Conservation (phyloP, 2,888 invertebrate genomes). For the Acleris sparsana region DNA sequence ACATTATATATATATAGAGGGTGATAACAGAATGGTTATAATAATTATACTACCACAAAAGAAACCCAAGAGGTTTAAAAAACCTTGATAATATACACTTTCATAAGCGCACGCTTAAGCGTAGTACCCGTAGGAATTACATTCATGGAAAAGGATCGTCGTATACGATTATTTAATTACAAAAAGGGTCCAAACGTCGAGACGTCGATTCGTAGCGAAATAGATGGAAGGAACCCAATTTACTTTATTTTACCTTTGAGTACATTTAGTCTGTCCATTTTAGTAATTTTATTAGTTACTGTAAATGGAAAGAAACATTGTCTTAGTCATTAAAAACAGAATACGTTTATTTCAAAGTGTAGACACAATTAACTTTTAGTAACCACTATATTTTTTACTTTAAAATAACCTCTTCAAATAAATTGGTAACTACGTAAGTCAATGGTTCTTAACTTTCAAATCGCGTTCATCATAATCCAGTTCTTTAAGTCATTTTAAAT, state of each 20-base stretch:
- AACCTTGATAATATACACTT: neutral
- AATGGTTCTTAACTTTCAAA: too few relatives aligned
- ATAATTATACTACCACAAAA: neutral
- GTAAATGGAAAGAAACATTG: too few relatives aligned
- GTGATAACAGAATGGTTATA: too few relatives aligned
- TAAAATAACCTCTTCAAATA: too few relatives aligned
- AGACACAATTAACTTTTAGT: too few relatives aligned
- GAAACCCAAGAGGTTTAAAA: neutral
- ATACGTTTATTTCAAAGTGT: too few relatives aligned
- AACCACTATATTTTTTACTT: too few relatives aligned
- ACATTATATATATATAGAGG: too few relatives aligned
- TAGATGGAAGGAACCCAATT: conserved; percentile 22
- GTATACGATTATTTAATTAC: conserved; percentile 32
- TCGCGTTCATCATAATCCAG: too few relatives aligned
- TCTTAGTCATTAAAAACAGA: too few relatives aligned
- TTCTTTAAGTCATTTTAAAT: too few relatives aligned
- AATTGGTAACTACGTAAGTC: too few relatives aligned
- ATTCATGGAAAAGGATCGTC: conserved; percentile 27
- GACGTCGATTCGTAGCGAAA: conserved; percentile 14
- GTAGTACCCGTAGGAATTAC: conserved; percentile 17
- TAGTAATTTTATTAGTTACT: conserved; percentile 3
- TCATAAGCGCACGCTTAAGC: conserved; percentile 12
- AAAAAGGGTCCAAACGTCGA: conserved; percentile 13
- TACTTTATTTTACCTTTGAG: conserved; percentile 15
- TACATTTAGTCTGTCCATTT: conserved; percentile 14